Percentiles rank a stretch among this genome's conserved stretches.
Evolutionary conservation across 2,113 vertebrate species (phyloP).

Genomic region (Myotis lucifugus): DNA sequence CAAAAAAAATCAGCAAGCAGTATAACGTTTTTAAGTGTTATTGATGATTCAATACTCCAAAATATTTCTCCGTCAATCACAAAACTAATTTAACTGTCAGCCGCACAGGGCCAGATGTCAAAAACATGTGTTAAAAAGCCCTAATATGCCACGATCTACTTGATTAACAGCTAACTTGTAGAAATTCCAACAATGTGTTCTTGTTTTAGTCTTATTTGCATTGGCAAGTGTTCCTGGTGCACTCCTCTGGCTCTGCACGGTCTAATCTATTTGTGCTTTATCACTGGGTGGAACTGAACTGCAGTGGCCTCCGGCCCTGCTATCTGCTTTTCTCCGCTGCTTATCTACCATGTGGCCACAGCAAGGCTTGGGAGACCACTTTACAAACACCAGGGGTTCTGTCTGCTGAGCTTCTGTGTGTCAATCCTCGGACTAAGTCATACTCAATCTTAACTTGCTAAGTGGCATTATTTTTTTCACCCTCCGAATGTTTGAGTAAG

Average conservation of each 20-base stretch:
- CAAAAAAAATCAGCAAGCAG: conserved; percentile 58
- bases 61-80: conserved; percentile 77
- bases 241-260: conserved; percentile 79
- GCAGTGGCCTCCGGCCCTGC: conserved; percentile 68
- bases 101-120: conserved; percentile 78
- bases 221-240: conserved; percentile 79
- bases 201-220: conserved; percentile 85
- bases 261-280: conserved; percentile 84
- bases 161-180: conserved; percentile 86
- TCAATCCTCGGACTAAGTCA: conserved; percentile 77
- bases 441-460: conserved; percentile 74
- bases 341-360: conserved; percentile 80
- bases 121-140: conserved; percentile 84
- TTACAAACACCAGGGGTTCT: conserved; percentile 79
- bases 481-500: conserved; percentile 19
- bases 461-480: conserved; percentile 63
- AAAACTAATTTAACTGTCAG: conserved; percentile 85
- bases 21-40: conserved; percentile 68
- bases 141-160: conserved; percentile 82
- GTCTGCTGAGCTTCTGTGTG: conserved; percentile 77
- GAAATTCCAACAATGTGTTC: conserved; percentile 84
- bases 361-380: conserved; percentile 67
- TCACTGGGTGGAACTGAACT: conserved; percentile 80
- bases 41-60: conserved; percentile 71
- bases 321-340: conserved; percentile 78